Conservation (phyloP, 2,888 invertebrate genomes). For the Drosophila ezoana region DNA sequence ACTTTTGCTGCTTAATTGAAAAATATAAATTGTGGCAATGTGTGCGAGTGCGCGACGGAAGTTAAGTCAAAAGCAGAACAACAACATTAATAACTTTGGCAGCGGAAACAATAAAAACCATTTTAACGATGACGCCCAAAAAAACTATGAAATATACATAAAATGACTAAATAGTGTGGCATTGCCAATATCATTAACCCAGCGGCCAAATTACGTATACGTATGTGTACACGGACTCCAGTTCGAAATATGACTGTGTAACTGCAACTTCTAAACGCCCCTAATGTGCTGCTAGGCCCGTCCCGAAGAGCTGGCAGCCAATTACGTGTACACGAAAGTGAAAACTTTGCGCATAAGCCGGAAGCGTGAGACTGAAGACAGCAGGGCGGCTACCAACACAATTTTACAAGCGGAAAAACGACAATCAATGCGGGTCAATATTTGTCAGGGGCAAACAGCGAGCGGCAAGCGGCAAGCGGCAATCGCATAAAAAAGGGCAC, state of each 20-base stretch:
- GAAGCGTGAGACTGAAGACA: slow-evolving; percentile 52
- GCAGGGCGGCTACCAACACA: slow-evolving; percentile 35
- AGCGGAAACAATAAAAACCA: slow-evolving; percentile 77
- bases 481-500: slow-evolving; percentile 59
- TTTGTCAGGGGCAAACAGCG: slow-evolving; percentile 77
- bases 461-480: slow-evolving; percentile 11
- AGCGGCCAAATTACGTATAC: not conserved
- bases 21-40: slow-evolving; percentile 77
- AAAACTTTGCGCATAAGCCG: slow-evolving; percentile 62
- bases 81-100: slow-evolving; percentile 75
- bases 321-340: slow-evolving; percentile 65
- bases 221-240: not conserved
- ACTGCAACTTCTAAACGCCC: slow-evolving; percentile 44
- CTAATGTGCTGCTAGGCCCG: slow-evolving; percentile 23
- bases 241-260: not conserved
- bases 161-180: slow-evolving; percentile 51
- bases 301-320: slow-evolving; percentile 32
- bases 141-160: slow-evolving; percentile 51
- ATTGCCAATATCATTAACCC: slow-evolving; percentile 1
- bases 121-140: slow-evolving; percentile 72
- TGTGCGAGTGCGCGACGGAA: slow-evolving; percentile 39
- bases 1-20: slow-evolving; percentile 79
- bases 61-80: slow-evolving; percentile 72
- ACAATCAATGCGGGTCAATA: slow-evolving; percentile 84
- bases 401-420: slow-evolving; percentile 83